These are phyloP conservation scores for Mimumesa dahlbomi DNA, from an alignment of 2,888 invertebrate species.

Conservation along the genomic window DNA sequence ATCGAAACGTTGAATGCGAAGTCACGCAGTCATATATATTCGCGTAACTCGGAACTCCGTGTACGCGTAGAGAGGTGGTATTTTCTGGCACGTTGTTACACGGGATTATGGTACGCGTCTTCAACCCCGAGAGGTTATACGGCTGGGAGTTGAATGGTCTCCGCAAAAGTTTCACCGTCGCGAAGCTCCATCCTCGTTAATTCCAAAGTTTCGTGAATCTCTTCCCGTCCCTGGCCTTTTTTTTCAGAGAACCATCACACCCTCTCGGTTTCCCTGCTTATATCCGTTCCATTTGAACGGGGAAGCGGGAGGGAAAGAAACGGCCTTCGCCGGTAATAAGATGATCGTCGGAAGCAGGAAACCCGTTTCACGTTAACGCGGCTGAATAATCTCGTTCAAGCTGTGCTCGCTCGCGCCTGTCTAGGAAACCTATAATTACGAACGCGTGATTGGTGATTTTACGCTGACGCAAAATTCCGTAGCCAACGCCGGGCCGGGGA, in stretches of 20 bases:
- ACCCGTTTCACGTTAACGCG: constrained; percentile 41
- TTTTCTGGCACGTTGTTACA: constrained; percentile 64
- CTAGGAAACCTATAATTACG: constrained; percentile 18
- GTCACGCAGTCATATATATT: too few relatives aligned
- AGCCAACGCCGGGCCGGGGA: too few relatives aligned
- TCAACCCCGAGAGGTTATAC: constrained; percentile 62
- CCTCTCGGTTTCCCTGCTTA: constrained; percentile 16
- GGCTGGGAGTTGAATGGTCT: constrained; percentile 64
- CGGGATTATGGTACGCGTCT: constrained; percentile 64
- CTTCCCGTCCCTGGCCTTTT: constrained; percentile 24
- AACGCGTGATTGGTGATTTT: constrained; percentile 15
- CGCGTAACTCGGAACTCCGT: too few relatives aligned
- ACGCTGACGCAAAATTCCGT: background rate
- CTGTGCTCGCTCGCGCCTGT: constrained; percentile 4
- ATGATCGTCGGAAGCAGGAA: constrained; percentile 42
- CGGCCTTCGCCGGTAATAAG: constrained; percentile 43
- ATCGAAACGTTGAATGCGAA: too few relatives aligned
- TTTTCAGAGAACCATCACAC: constrained; percentile 23
- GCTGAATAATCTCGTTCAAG: constrained; percentile 23
- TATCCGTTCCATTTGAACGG: constrained; percentile 32
- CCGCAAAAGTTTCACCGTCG: constrained; percentile 59
- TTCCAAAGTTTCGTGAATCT: constrained; percentile 65
- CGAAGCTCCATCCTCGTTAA: constrained; percentile 61
- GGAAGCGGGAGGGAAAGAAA: constrained; percentile 11
- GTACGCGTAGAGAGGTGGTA: constrained; percentile 33